Base-by-base conservation (phyloP, 2,797 vertebrate genomes). In the Chrosomus eos region DNA sequence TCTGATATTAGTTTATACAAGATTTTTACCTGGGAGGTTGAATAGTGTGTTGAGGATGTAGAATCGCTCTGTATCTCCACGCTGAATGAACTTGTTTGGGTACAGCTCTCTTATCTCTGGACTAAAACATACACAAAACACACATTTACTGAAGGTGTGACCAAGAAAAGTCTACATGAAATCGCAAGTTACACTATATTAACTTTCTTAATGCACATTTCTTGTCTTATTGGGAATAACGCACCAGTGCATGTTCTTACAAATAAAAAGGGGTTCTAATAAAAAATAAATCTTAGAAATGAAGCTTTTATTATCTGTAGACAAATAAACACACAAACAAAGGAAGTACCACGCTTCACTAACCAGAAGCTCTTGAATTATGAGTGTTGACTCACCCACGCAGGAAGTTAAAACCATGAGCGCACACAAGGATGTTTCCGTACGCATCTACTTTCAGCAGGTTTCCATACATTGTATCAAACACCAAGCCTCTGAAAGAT, bases 61-160 rank as follows among this genome's bases (percentile, higher is more conserved):
- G 95, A 99, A 98, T 83, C 98, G 96, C 13, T 99, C 98, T 13
- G 97, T 99, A 91, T 99, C 98, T 91, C 98, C 98, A 86, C 98
- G 96, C 87, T 99, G 98, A 88, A 99, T 99, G 87, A 99, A 99
- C 92, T 99, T 99, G 93, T 99, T 99, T 86, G 98, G 97, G 90
- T 99, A 99, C 85, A 97, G 95, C 91, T 99, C 98, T 92, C 97
- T 95, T 90, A 94, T 99, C 91, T 99, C 98, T 90, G 98, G 97
- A 90, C 98, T 99, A 92, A 43, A 78, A 71, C 6, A 31, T 62
- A 26, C 21, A 62, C 36, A 14, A 55, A 9, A 64, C 74, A 53
- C 11, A 60, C 16, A 18, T 81, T 68, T 70, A 5, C n/a, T 40
- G 70, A 23, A 72, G 7, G 48, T 51, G 21, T n/a, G 40, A 48